These are phyloP conservation scores for Aplysia californica DNA, from an alignment of 1,140 invertebrate species.

Conservation along the genomic window DNA sequence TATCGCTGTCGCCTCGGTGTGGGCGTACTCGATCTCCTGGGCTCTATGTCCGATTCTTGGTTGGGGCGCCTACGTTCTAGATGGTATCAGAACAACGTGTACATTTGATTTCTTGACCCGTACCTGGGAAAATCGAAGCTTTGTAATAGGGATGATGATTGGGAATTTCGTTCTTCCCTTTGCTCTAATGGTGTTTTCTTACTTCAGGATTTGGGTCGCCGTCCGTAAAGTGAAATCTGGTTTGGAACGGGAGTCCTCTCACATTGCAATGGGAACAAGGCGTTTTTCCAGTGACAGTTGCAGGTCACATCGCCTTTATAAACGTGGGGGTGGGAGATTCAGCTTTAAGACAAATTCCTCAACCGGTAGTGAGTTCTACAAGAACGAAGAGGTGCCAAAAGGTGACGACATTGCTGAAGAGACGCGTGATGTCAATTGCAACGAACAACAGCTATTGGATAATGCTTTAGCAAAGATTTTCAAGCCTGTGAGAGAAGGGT, in stretches of 20 bases:
- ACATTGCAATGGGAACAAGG: slow-evolving; percentile 4
- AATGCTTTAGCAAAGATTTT: no score
- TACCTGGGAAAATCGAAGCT: slow-evolving; percentile 25
- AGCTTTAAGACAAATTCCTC: no score
- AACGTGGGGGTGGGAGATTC: no score
- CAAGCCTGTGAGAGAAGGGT: no score
- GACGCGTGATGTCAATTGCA: no score
- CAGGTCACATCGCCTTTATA: no score
- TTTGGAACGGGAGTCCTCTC: slow-evolving; percentile 11
- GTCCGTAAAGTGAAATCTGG: slow-evolving; percentile 23
- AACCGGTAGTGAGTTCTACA: no score
- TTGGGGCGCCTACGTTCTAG: slow-evolving; percentile 40
- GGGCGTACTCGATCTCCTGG: slow-evolving; percentile 33
- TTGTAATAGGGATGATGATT: slow-evolving; percentile 30
- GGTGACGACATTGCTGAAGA: no score
- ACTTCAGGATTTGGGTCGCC: slow-evolving; percentile 28
- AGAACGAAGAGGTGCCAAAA: no score
- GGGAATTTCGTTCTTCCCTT: slow-evolving; percentile 37
- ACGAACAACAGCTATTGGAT: no score
- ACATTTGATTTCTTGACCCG: slow-evolving; percentile 42
- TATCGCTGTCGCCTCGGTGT: slow-evolving; percentile 7
- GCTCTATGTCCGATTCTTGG: slow-evolving; percentile 35
- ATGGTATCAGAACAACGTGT: slow-evolving; percentile 41
- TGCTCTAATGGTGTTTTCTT: slow-evolving; percentile 31
- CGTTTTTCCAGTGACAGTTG: neutral